These are phyloP conservation scores for Holothuria glaberrima DNA, from an alignment of 35 echinoderm and acorn worm genomes.

Conservation along the genomic window DNA sequence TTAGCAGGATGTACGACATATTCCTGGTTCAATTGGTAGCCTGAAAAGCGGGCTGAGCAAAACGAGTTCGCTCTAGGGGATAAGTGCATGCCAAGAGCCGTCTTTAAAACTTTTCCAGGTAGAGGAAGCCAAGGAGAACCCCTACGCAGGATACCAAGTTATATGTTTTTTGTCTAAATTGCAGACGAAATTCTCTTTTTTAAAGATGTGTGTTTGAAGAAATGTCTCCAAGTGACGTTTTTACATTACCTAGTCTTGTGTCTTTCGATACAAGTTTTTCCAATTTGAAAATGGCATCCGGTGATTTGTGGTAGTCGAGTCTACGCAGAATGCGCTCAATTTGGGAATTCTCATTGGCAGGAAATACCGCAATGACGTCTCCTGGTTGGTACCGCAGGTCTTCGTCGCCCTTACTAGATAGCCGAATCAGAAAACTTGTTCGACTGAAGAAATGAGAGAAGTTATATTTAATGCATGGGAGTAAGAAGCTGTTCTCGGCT, in stretches of 20 bases:
- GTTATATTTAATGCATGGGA: too few species aligned
- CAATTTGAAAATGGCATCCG: constrained; percentile 69
- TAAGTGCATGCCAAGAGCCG: too few species aligned
- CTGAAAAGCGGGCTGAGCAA: too few species aligned
- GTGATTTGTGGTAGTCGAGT: constrained; percentile 64
- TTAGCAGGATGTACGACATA: too few species aligned
- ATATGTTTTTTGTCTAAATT: too few species aligned
- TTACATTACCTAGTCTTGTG: constrained; percentile 63
- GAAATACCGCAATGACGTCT: constrained; percentile 69
- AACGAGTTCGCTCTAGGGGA: too few species aligned
- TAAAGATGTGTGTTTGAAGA: neutral
- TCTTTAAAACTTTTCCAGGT: too few species aligned
- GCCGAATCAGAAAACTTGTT: constrained; percentile 61
- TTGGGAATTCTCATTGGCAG: constrained; percentile 63
- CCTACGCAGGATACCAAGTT: too few species aligned
- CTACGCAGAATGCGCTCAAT: constrained; percentile 59
- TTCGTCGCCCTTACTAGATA: constrained; percentile 28
- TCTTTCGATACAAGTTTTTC: constrained; percentile 52
- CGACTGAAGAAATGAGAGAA: constrained; percentile 56
- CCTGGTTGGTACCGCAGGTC: constrained; percentile 77
- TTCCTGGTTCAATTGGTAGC: too few species aligned
- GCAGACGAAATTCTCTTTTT: too few species aligned
- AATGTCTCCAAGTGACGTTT: neutral
- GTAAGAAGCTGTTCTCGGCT: too few species aligned
- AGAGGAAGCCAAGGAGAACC: too few species aligned